Base-by-base conservation (phyloP, 2,113 vertebrate species). In the Erpornis zantholeuca region DNA sequence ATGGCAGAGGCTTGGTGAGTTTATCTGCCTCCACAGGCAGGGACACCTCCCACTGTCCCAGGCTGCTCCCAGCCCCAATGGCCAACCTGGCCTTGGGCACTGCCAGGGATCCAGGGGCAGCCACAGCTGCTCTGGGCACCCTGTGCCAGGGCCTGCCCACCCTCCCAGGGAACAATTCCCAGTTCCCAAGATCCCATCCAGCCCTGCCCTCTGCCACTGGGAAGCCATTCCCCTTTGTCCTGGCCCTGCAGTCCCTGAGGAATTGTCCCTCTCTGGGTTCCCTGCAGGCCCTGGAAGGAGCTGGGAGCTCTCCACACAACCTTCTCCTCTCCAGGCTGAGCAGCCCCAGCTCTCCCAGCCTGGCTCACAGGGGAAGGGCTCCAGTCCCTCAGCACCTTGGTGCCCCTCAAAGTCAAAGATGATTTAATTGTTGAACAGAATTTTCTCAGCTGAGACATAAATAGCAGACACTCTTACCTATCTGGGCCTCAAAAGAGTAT, bases 191-290 rank as follows among this genome's bases (percentile, higher is more conserved):
- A n/a, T 45, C 54, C 47, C 14, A 42, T 13, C 29, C 10, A 12
- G 9, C 7, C 22, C 47, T 64, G 9, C 47, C 15, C 47, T 50
- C 36, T 52, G 36, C 5, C 75, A 27, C 10, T 78, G 23, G 17
- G 23, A 15, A 42, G 7, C 59, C 45, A 63, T 64, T 53, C 44
- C 15, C 15, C 16, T 11, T 2, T 1, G 1, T 36, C 25, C 59
- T 72, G 35, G 1, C 59, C 0, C 23, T 59, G 1, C 44, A 16
- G 12, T 23, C 13, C 27, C 52, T 38, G 33, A 36, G n/a, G 33
- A 59, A 73, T 36, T 52, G 36, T n/a, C 52, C 44, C 69, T n/a
- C 68, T 88, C 33, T 36, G 21, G 27, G 3, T 21, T 66, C 45
- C 52, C 16, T 81, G 86, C 11, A 73, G 52, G 7, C 33, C 68